These are phyloP conservation scores for Trichonephila inaurata DNA, from an alignment of 1,140 invertebrate genomes.

Conservation along the genomic window DNA sequence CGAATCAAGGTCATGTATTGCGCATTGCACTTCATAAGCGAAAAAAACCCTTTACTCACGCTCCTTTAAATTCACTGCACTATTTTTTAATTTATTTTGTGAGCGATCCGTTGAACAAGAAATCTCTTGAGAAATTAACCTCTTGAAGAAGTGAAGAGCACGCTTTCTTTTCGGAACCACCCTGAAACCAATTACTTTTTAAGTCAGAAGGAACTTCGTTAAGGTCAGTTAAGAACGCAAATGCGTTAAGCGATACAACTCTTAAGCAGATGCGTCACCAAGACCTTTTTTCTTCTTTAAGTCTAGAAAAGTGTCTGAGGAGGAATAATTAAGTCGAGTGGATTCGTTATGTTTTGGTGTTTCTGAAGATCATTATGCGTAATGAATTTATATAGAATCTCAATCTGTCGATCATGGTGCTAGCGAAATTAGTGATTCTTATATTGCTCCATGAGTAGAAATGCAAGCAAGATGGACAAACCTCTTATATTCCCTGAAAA, in stretches of 20 bases:
- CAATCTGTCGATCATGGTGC: no score
- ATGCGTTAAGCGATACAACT: background rate
- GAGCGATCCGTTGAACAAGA: background rate
- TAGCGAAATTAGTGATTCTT: background rate
- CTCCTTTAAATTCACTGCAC: background rate
- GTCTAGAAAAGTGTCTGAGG: constrained; percentile 24
- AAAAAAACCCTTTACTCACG: background rate
- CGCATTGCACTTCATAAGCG: background rate
- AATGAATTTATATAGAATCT: background rate
- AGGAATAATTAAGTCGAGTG: constrained; percentile 30
- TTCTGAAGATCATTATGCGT: background rate
- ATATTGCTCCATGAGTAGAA: background rate
- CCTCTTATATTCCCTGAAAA: background rate
- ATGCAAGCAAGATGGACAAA: background rate
- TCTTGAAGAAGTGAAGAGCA: background rate
- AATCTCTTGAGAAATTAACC: background rate
- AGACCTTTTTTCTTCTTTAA: background rate
- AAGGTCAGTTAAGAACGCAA: constrained; percentile 2
- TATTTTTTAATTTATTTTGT: background rate
- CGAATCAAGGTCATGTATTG: background rate
- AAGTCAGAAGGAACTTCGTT: background rate
- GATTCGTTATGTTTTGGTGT: background rate
- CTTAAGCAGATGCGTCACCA: background rate
- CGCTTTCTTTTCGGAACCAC: background rate
- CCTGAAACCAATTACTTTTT: constrained; percentile 21